Percentiles rank a stretch among this genome's conserved stretches.
Evolutionary conservation across 2,888 invertebrate genomes (phyloP).

Genomic region (Trichopoda pennipes): DNA sequence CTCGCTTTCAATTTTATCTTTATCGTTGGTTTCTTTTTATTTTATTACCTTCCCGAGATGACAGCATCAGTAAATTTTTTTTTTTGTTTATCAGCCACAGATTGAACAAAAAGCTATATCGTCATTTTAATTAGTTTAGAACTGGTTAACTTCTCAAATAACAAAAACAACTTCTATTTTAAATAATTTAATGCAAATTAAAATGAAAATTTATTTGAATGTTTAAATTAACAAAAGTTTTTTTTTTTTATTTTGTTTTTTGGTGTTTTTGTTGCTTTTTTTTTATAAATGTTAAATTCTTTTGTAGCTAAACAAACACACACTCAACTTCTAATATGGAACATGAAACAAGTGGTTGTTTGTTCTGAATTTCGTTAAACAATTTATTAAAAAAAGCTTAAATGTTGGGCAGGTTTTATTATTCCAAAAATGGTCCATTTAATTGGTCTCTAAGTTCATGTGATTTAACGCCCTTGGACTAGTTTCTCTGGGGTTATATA

Average conservation of each 20-base stretch:
- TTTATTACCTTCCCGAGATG: slow-evolving; percentile 50
- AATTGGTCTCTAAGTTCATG: no score
- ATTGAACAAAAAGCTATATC: slow-evolving; percentile 54
- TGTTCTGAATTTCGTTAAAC: no score
- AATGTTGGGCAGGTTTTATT: no score
- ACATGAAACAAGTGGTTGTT: not conserved
- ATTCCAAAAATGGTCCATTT: no score
- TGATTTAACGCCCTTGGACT: no score
- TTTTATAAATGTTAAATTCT: slow-evolving; percentile 44
- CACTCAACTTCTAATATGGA: not conserved
- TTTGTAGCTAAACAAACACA: slow-evolving; percentile 20
- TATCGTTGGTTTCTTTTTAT: slow-evolving; percentile 57
- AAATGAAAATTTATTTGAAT: slow-evolving; percentile 43
- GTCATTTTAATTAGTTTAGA: slow-evolving; percentile 66
- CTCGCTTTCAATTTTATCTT: slow-evolving; percentile 30
- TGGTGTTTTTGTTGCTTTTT: no score
- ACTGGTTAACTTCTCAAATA: slow-evolving; percentile 58
- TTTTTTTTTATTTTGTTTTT: not conserved
- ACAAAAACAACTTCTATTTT: slow-evolving; percentile 45
- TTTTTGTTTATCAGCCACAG: slow-evolving; percentile 36
- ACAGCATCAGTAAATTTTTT: slow-evolving; percentile 65
- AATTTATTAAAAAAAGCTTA: no score
- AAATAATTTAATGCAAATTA: slow-evolving; percentile 68
- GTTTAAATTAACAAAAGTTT: slow-evolving; percentile 45
- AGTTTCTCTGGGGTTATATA: no score